Percentiles rank a stretch among this genome's conserved stretches.
These are phyloP conservation scores for Hypocryptadius cinnamomeus DNA, from an alignment of 2,113 vertebrate genomes.

Conservation along the genomic window DNA sequence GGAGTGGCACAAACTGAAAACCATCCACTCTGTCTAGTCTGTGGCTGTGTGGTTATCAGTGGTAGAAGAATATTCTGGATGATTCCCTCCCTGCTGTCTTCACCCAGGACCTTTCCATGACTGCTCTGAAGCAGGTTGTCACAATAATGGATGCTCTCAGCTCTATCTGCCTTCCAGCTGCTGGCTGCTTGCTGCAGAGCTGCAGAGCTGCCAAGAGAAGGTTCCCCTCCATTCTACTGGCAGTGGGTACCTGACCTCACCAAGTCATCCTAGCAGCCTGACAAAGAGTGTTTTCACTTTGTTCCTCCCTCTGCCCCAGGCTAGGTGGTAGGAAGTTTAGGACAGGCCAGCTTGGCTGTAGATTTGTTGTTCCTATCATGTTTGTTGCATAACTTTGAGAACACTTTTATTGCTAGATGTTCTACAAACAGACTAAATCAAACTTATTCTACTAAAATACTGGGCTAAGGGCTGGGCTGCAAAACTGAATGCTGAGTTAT, in stretches of 20 bases:
- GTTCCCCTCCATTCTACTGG: not conserved
- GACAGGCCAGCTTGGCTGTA: not conserved
- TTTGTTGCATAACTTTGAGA: not conserved
- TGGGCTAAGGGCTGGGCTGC: not conserved
- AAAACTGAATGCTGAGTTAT: not conserved
- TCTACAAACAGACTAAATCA: not conserved
- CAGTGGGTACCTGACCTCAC: not conserved
- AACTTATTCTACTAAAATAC: not conserved
- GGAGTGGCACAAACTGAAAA: not conserved
- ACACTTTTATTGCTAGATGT: not conserved
- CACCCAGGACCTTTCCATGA: not conserved
- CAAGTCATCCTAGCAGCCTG: not conserved
- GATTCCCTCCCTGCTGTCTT: not conserved
- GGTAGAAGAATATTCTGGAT: not conserved
- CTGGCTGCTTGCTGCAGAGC: not conserved
- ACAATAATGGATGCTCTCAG: not conserved
- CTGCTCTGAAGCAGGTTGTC: not conserved
- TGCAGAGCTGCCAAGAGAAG: not conserved
- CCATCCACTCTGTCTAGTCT: not conserved
- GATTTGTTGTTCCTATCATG: not conserved
- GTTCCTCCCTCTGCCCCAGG: not conserved
- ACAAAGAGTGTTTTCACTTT: not conserved
- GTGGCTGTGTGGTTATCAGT: not conserved
- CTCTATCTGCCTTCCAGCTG: not conserved
- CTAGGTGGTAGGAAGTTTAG: not conserved